phyloP scores from a whole-genome alignment of 37 sponge, comb jelly and placozoan genomes.

The Bolinopsis microptera region DNA sequence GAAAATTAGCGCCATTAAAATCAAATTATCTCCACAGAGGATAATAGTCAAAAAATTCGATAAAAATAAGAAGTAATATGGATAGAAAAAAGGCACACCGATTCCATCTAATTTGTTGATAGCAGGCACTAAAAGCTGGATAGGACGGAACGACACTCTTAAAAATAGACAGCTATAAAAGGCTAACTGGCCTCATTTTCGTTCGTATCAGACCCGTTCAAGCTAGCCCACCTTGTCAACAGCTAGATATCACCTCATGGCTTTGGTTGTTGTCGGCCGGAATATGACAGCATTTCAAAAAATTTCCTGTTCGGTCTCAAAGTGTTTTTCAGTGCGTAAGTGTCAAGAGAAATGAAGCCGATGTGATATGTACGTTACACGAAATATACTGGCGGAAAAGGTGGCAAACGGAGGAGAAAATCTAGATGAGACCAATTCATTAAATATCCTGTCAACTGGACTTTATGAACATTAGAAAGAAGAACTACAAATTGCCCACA shows the following conservation, averaged over 20 bases:
- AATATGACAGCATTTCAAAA: not conserved
- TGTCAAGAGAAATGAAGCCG: too few relatives aligned
- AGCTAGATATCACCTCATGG: not conserved
- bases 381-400: too few relatives aligned
- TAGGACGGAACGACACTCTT: not conserved
- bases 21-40: not conserved
- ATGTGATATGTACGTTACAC: too few relatives aligned
- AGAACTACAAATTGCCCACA: too few relatives aligned
- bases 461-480: too few relatives aligned
- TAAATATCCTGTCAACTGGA: too few relatives aligned
- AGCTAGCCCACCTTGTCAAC: not conserved
- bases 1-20: too few relatives aligned
- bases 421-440: too few relatives aligned
- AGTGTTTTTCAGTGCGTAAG: too few relatives aligned
- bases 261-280: not conserved
- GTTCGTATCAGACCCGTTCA: not conserved
- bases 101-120: not conserved
- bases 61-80: not conserved
- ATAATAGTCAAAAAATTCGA: not conserved
- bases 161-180: not conserved
- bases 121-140: not conserved
- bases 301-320: not conserved
- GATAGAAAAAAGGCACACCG: not conserved
- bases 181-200: not conserved
- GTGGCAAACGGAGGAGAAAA: too few relatives aligned